Base-by-base conservation (phyloP, 1,140 invertebrate species). In the Ceratina calcarata region DNA sequence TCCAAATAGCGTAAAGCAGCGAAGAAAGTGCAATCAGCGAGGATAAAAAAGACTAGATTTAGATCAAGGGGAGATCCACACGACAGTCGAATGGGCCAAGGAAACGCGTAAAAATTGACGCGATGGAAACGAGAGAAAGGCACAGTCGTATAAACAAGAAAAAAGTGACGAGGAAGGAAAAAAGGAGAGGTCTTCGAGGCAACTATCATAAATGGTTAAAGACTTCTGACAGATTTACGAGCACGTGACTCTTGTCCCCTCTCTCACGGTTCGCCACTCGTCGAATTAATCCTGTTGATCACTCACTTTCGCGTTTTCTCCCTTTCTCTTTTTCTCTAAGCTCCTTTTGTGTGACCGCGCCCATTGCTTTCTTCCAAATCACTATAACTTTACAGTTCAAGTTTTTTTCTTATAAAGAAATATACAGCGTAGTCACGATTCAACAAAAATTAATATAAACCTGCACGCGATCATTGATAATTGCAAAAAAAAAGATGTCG, bases 131-230 rank as follows among this genome's bases (percentile, higher is more conserved):
- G 10, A 45, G 37, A 45, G 10, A 45, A 45, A 45, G 37, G 37
- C 37, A 6, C 37, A 45, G 37, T 10, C 3, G 8, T 10, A 45
- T 45, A 70, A 78, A 60, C 22, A 49, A 0, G 55, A 16, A 71
- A 45, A 16, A 57, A 16, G 61, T 22, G n/a, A 18, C 0, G 18
- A 16, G 51, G 16, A 18, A 45, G 10, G 18, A 27, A 27, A 2
- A 68, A 37, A 24, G 13, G 8, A 6, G 55, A 32, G 16, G 16
- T 10, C 15, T 37, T 32, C n/a, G 61, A 22, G 69, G 12, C 67
- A 60, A 74, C 78, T 80, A 84, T 86, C 66, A 57, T 22, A 57
- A 81, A 55, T 61, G 67, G 18, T 78, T 78, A 78, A 81, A 81
- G 60, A 81, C 51, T 24, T 57, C 61, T 65, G 75, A 70, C 80